phyloP scores from a whole-genome alignment of 1,140 invertebrate species.

The Drosophila sechellia region DNA sequence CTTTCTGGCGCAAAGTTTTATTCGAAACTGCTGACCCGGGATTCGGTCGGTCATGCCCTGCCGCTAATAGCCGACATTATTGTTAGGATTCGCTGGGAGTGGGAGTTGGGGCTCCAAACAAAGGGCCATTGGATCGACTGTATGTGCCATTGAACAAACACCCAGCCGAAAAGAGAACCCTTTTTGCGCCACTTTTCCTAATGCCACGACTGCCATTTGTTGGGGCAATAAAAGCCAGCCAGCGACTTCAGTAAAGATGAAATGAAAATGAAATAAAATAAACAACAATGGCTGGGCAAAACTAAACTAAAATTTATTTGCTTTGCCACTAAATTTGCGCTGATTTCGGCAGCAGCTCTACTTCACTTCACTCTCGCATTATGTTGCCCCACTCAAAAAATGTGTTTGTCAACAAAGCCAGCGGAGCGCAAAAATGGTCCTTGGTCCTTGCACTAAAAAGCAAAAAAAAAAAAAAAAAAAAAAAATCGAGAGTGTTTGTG shows the following conservation, averaged over 20 bases:
- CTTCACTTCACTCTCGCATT: conserved; percentile 35
- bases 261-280: conserved; percentile 9
- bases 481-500: conserved; percentile 12
- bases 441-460: conserved; percentile 5
- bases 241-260: conserved; percentile 50
- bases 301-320: conserved; percentile 82
- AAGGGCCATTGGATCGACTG: conserved; percentile 67
- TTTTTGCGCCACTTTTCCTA: conserved; percentile 77
- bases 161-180: conserved; percentile 56
- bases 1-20: conserved; percentile 55
- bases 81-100: conserved; percentile 8
- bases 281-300: conserved; percentile 51
- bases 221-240: conserved; percentile 67
- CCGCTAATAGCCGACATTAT: conserved; percentile 75
- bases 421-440: conserved; percentile 71
- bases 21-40: conserved; percentile 53
- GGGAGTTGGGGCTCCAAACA: conserved; percentile 9
- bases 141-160: conserved; percentile 80
- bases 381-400: conserved; percentile 65
- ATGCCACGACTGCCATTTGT: conserved; percentile 65
- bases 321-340: conserved; percentile 81
- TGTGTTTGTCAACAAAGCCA: conserved; percentile 79
- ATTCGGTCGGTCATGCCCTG: conserved; percentile 25
- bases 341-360: conserved; percentile 60
- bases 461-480: no score